Conservation (phyloP, 2,113 vertebrate species). For the Fulmarus glacialis region DNA sequence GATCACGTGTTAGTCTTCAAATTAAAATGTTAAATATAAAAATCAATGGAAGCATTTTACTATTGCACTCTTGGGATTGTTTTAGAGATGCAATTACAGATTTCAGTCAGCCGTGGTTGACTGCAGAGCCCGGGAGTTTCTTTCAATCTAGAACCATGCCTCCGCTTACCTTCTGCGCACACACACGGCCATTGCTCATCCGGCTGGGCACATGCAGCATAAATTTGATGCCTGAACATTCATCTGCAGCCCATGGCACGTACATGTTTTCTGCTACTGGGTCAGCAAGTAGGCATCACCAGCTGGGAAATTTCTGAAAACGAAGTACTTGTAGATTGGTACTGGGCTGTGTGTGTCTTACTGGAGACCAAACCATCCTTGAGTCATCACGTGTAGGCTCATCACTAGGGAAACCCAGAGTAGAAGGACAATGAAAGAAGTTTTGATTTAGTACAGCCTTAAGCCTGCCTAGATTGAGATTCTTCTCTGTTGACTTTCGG, state of each 20-base stretch:
- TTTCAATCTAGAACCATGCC: background rate
- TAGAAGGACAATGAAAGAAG: background rate
- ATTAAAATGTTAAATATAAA: background rate
- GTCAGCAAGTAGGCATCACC: background rate
- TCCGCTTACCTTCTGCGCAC: background rate
- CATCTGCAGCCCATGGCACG: background rate
- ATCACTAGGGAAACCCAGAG: background rate
- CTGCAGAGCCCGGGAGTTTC: background rate
- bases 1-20: background rate
- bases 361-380: background rate
- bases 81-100: background rate
- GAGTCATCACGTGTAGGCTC: background rate
- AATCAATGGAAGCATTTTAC: background rate
- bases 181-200: accelerated
- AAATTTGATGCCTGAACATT: background rate
- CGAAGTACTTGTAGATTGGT: background rate
- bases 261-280: background rate
- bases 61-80: background rate
- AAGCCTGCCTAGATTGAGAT: background rate
- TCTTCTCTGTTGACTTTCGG: background rate
- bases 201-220: background rate
- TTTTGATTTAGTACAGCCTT: background rate
- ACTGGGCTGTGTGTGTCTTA: background rate
- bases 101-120: background rate
- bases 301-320: background rate